Evolutionary conservation across 2,888 invertebrate genomes (phyloP).

Genomic region (Uloborus plumipes): DNA sequence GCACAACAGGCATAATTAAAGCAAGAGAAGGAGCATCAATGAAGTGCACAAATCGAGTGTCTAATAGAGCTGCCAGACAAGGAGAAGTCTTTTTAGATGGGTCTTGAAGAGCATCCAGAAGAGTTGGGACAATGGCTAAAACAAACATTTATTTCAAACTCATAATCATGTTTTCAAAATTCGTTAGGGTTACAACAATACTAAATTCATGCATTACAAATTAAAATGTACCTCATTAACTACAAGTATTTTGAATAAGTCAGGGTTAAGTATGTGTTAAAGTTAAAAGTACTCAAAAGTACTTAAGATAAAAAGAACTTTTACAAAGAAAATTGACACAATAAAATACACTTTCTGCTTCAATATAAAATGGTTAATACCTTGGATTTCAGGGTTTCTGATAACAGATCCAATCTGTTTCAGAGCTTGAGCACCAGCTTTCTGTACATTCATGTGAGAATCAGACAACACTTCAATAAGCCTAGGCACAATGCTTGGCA

Average conservation of each 20-base stretch:
- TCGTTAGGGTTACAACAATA: neutral
- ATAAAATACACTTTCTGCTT: neutral
- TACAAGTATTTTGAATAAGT: too few species aligned
- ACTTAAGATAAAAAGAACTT: neutral
- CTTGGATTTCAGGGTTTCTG: constrained; percentile 97
- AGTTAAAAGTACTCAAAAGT: neutral
- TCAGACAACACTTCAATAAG: constrained; percentile 93
- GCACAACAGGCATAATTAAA: constrained; percentile 98
- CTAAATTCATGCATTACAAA: neutral
- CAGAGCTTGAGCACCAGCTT: constrained; percentile 95
- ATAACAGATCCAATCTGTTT: constrained; percentile 98
- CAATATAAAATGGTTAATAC: constrained; percentile 70
- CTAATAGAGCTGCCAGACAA: constrained; percentile 92
- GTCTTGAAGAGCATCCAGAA: constrained; percentile 93
- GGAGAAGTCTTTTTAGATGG: constrained; percentile 94
- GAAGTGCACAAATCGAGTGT: constrained; percentile 98
- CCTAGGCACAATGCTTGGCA: constrained; percentile 98
- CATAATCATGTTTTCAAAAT: neutral
- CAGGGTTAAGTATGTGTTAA: neutral
- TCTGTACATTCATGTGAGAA: constrained; percentile 96
- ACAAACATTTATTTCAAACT: constrained; percentile 22
- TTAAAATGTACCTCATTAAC: too few species aligned
- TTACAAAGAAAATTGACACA: neutral
- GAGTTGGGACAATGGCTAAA: constrained; percentile 76
- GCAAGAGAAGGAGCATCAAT: constrained; percentile 99